Evolutionary conservation across 2,888 invertebrate species (phyloP).

Genomic region (Agapostemon virescens): DNA sequence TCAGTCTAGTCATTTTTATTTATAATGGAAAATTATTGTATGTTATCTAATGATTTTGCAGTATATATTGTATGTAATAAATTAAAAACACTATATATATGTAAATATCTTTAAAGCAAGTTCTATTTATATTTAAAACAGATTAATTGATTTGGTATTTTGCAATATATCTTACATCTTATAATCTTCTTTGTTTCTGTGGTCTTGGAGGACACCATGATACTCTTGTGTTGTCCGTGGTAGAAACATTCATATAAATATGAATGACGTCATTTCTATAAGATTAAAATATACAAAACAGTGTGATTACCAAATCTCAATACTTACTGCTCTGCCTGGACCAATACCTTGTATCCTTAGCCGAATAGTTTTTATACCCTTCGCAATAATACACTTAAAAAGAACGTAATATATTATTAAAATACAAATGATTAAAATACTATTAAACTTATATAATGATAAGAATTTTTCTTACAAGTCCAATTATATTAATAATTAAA

Average conservation of each 20-base stretch:
- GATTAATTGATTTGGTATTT: slow-evolving; percentile 21
- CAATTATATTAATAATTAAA: too few species aligned
- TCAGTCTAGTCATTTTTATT: slow-evolving; percentile 37
- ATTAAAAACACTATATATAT: not conserved
- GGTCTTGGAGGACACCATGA: slow-evolving; percentile 92
- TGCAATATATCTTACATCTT: slow-evolving; percentile 74
- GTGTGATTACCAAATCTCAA: not conserved
- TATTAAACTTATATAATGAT: not conserved
- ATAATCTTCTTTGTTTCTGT: slow-evolving; percentile 91
- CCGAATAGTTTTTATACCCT: slow-evolving; percentile 89
- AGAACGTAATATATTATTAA: not conserved
- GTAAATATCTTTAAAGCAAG: not conserved
- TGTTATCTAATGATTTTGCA: not conserved
- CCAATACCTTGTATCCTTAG: slow-evolving; percentile 92
- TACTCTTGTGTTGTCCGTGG: slow-evolving; percentile 94
- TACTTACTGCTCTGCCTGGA: slow-evolving; percentile 92
- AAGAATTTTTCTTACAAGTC: slow-evolving; percentile 83
- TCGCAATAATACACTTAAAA: slow-evolving; percentile 81
- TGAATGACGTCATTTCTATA: slow-evolving; percentile 23
- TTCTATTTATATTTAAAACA: slow-evolving; percentile 13
- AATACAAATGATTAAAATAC: slow-evolving; percentile 6
- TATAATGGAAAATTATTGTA: not conserved
- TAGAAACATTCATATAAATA: slow-evolving; percentile 87
- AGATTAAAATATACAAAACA: not conserved
- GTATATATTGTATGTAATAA: not conserved